Evolutionary conservation across 2,888 invertebrate species (phyloP).

Genomic region (Idaea straminata): DNA sequence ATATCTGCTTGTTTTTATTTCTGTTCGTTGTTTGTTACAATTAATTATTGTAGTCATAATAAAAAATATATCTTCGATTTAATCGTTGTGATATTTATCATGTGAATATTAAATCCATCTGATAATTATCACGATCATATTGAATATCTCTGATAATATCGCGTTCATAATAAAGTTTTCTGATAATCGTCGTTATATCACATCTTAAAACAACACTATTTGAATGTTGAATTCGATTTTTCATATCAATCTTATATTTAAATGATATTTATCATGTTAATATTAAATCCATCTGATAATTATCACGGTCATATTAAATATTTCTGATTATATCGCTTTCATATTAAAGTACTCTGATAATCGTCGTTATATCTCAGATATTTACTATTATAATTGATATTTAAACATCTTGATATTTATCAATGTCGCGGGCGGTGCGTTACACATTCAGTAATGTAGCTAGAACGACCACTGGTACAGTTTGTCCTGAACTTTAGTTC

Average conservation of each 20-base stretch:
- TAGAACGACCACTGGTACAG: constrained; percentile 24
- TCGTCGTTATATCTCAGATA: not conserved
- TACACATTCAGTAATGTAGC: constrained; percentile 16
- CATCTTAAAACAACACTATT: too few relatives aligned
- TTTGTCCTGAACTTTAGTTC: constrained; percentile 22
- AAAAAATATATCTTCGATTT: not conserved
- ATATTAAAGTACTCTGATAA: constrained; percentile 9
- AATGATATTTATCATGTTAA: not conserved
- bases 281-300: not conserved
- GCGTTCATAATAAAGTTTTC: not conserved
- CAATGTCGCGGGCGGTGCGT: constrained; percentile 28
- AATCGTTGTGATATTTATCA: not conserved
- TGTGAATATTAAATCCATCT: constrained; percentile 4
- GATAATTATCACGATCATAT: constrained; percentile 20
- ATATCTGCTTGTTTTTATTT: constrained; percentile 58
- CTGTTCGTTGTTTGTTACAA: constrained; percentile 5
- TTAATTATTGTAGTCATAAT: not conserved
- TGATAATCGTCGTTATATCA: too few relatives aligned
- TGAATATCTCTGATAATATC: not conserved
- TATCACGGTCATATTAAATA: not conserved
- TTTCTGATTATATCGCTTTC: not conserved
- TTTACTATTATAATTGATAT: not conserved
- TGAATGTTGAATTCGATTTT: too few relatives aligned
- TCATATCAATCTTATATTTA: not conserved
- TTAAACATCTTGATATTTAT: constrained; percentile 4